Conservation (phyloP, 2,888 invertebrate species). For the Cyclophora punctaria region DNA sequence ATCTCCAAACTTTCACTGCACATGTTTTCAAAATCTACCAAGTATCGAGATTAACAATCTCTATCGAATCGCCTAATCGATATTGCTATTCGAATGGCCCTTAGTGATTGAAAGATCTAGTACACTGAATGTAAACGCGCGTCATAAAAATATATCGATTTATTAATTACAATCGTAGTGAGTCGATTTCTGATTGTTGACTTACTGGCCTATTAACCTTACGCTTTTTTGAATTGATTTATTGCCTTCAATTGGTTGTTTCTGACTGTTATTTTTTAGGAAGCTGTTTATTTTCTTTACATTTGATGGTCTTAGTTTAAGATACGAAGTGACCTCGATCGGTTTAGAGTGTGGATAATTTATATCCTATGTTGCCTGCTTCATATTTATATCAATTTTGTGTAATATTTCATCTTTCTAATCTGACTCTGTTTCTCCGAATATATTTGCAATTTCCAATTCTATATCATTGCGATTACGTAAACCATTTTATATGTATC, state of each 20-base stretch:
- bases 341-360: no score
- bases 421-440: no score
- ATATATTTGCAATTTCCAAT: no score
- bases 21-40: constrained; percentile 2
- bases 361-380: no score
- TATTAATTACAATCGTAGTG: constrained; percentile 18
- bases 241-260: constrained; percentile 19
- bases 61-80: constrained; percentile 12
- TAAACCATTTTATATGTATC: no score
- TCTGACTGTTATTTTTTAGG: constrained; percentile 5
- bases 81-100: constrained; percentile 14
- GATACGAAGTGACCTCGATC: no score
- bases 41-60: constrained; percentile 8
- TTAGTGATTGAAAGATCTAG: constrained; percentile 19
- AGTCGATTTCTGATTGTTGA: constrained; percentile 29
- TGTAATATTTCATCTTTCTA: no score
- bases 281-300: neutral
- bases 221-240: constrained; percentile 25
- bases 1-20: constrained; percentile 20
- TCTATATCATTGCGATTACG: no score
- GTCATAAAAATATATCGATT: constrained; percentile 11
- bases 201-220: constrained; percentile 35
- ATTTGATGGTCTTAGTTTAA: no score
- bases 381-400: no score
- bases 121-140: constrained; percentile 14